A percentile compares a stretch with the other conserved stretches of the same genome.
phyloP scores from a whole-genome alignment of 2,113 vertebrate species.

The pig (Sus scrofa) region T2T-Sscrofa CM000823.6:66859001-66859500 shows the following conservation, averaged over 20 bases:
- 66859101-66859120: constrained; percentile 21
- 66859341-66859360: background rate
- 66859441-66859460: constrained; percentile 61
- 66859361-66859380: background rate
- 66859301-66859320: background rate
- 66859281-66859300: background rate
- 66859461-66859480: constrained; percentile 45
- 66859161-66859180: background rate
- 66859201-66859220: background rate
- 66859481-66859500: background rate
- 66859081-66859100: constrained; percentile 1
- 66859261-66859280: background rate
- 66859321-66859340: background rate
- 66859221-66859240: background rate
- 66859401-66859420: background rate
- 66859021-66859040: background rate
- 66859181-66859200: background rate
- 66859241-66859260: background rate
- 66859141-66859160: background rate
- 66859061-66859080: background rate
- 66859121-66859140: background rate
- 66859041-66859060: background rate
- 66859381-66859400: background rate
- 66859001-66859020: background rate
- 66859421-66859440: constrained; percentile 69